phyloP scores from a whole-genome alignment of 2,888 invertebrate genomes.

The Pseudococcus jackbeardsleyi region DNA sequence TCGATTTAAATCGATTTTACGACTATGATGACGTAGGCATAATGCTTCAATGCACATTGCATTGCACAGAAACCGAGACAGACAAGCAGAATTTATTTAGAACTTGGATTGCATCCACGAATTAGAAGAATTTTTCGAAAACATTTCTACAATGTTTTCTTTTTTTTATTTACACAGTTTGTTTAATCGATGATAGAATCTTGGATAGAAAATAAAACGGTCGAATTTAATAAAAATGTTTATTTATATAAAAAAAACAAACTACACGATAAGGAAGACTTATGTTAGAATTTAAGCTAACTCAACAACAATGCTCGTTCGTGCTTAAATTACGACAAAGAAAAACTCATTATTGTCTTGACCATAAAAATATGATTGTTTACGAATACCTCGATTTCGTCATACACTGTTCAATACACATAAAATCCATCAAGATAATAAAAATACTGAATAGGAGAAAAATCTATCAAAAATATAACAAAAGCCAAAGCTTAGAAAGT shows the following conservation, averaged over 20 bases:
- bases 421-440: conserved; percentile 1
- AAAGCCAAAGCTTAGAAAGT: conserved; percentile 49
- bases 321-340: neutral
- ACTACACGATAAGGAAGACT: conserved; percentile 51
- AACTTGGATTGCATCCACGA: conserved; percentile 22
- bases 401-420: neutral
- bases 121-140: neutral
- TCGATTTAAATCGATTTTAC: conserved; percentile 41
- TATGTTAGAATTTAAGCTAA: conserved; percentile 47
- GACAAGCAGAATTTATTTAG: neutral
- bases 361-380: conserved; percentile 43
- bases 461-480: conserved; percentile 12
- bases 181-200: neutral
- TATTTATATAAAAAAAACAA: conserved; percentile 41
- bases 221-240: conserved; percentile 21
- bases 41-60: neutral
- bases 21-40: neutral
- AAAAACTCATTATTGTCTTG: conserved; percentile 31
- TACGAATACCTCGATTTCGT: neutral
- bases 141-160: neutral
- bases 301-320: conserved; percentile 21
- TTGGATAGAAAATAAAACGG: neutral
- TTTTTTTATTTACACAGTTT: neutral
- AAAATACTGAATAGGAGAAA: conserved; percentile 3
- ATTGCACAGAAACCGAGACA: neutral